Conservation (phyloP, 2,113 vertebrate genomes). For the Panthera uncia region DNA sequence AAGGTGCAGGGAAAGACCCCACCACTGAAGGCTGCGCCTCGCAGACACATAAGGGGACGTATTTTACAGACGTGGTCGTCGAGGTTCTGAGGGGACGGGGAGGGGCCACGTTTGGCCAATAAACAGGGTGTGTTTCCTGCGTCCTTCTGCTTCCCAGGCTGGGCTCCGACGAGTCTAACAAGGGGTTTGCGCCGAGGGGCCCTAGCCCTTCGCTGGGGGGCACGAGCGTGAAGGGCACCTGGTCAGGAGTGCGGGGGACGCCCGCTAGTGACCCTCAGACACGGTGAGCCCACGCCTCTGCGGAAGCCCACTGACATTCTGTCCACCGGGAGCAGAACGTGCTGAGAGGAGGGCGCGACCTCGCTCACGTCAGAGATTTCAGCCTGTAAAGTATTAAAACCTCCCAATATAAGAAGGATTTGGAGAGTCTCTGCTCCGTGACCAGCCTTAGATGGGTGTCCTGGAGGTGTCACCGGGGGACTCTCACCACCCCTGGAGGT, state of each 20-base stretch:
- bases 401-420: background rate
- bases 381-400: background rate
- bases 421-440: fast-evolving
- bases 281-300: background rate
- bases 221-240: fast-evolving
- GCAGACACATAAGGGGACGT: no score
- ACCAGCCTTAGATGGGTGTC: fast-evolving
- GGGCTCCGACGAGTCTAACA: fast-evolving
- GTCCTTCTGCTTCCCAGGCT: fast-evolving
- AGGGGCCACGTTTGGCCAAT: background rate
- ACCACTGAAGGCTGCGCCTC: background rate
- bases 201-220: background rate
- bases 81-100: background rate
- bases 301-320: background rate
- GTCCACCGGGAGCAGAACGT: fast-evolving
- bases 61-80: fast-evolving
- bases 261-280: fast-evolving
- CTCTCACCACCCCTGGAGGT: no score
- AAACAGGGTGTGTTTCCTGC: fast-evolving
- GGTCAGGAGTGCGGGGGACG: fast-evolving
- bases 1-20: background rate
- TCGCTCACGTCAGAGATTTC: fast-evolving
- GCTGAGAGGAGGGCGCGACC: fast-evolving
- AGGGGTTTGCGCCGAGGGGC: fast-evolving
- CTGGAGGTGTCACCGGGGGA: fast-evolving